These are phyloP conservation scores for Torymus texanus DNA, from an alignment of 2,888 invertebrate species.

Conservation along the genomic window DNA sequence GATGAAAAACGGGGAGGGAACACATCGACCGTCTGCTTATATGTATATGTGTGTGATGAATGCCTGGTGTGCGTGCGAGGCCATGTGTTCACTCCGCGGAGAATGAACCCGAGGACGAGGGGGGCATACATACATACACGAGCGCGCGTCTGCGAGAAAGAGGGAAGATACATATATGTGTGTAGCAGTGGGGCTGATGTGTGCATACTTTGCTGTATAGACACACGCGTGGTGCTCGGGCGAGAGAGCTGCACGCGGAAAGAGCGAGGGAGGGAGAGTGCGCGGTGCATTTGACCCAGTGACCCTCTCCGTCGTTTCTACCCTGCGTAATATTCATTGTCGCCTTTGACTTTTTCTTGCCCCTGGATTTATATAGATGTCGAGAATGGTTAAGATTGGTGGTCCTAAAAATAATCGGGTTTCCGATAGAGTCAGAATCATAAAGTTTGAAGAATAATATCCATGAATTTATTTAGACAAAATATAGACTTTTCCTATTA, in stretches of 20 bases:
- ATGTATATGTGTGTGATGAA: conserved; percentile 55
- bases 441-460: too few species aligned
- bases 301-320: conserved; percentile 66
- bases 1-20: conserved; percentile 30
- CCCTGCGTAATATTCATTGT: conserved; percentile 23
- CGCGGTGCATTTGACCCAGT: conserved; percentile 71
- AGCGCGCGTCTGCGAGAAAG: conserved; percentile 7
- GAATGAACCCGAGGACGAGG: conserved; percentile 56
- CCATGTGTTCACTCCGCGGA: conserved; percentile 66
- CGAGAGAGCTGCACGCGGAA: neutral
- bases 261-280: conserved; percentile 20
- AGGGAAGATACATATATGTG: conserved; percentile 34
- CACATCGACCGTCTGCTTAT: conserved; percentile 8
- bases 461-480: too few species aligned
- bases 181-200: too few species aligned
- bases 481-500: too few species aligned
- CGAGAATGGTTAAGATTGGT: too few species aligned
- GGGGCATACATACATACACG: neutral
- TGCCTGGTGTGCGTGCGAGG: conserved; percentile 58
- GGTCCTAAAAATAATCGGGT: too few species aligned
- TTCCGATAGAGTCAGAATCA: too few species aligned
- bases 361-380: too few species aligned
- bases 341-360: neutral
- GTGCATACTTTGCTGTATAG: too few species aligned
- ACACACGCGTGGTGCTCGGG: neutral